Evolutionary conservation across 2,888 invertebrate species (phyloP), one percentile per base, ranked within the genome.

Genomic region (Entomobrya proxima): DNA sequence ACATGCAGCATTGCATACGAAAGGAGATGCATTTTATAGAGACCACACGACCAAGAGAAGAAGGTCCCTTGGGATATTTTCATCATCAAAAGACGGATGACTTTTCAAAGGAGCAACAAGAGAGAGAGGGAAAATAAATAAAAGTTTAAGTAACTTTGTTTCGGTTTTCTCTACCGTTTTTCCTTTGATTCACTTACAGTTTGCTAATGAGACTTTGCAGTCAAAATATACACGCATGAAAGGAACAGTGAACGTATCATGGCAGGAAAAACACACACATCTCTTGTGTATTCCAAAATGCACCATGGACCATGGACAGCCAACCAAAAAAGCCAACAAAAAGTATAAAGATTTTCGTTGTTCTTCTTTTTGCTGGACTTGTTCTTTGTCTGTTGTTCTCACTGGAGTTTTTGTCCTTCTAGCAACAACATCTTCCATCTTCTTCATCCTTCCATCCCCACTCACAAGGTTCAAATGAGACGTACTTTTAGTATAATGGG

Each of bases 371-470:
- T 40, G 4, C 44, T 4, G 13, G 37, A 44, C 18, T 15, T 21
- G 2, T 21, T 72, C 27, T 44, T 40, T 40, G 1, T 24, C n/a
- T 44, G 24, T 13, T 44, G 7, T 32, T 35, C 30, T 55, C 6
- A 6, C 7, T 24, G 9, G 11, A 9, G 9, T 27, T 27, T 61
- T 52, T 52, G 52, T 52, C 13, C 52, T 9, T 21, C 21, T 7
- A 9, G n/a, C 37, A 13, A 9, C n/a, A n/a, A n/a, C n/a, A n/a
- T n/a, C n/a, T n/a, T n/a, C n/a, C n/a, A n/a, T n/a, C 47, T 47
- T 47, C n/a, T 55, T 55, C 75, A 55, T 55, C 75, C 75, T 76
- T 55, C 75, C 75, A 76, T 76, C 75, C 77, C 77, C n/a, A n/a
- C 58, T 40, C 21, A 27, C n/a, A n/a, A 32, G n/a, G n/a, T n/a